A percentile compares a stretch with the other conserved stretches of the same genome.
These are phyloP conservation scores for Thera obeliscata DNA, from an alignment of 2,888 invertebrate species.

Conservation along the genomic window DNA sequence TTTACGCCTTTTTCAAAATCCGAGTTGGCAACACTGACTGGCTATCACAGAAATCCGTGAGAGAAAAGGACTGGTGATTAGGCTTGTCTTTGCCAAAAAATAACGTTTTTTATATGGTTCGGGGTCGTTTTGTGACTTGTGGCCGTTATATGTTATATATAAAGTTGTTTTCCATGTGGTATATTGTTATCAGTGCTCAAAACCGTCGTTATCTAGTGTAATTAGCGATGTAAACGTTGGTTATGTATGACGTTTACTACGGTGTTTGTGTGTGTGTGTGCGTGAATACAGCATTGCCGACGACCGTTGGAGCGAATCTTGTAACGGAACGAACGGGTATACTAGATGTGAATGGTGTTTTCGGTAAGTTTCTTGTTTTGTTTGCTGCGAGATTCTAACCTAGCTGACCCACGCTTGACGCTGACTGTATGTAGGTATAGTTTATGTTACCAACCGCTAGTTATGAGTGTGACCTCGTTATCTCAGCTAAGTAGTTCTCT, in stretches of 20 bases:
- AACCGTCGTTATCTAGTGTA: constrained; percentile 70
- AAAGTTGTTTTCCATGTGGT: constrained; percentile 63
- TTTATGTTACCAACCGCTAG: constrained; percentile 40
- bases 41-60: constrained; percentile 77
- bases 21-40: no score
- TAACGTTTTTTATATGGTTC: constrained; percentile 78
- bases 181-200: constrained; percentile 67
- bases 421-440: constrained; percentile 43
- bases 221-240: constrained; percentile 78
- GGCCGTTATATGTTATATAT: constrained; percentile 62
- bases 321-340: constrained; percentile 77
- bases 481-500: constrained; percentile 55
- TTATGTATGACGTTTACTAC: constrained; percentile 82
- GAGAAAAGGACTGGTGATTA: constrained; percentile 85
- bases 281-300: constrained; percentile 78
- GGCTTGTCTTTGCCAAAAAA: constrained; percentile 76
- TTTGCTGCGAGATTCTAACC: constrained; percentile 63
- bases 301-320: constrained; percentile 80
- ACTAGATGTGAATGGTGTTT: constrained; percentile 68
- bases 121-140: constrained; percentile 60
- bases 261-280: constrained; percentile 72
- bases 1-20: no score
- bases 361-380: constrained; percentile 74
- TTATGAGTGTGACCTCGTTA: constrained; percentile 66
- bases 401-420: constrained; percentile 63